Base-by-base conservation (phyloP, 1,140 invertebrate species). In the Zaprionus gabonicus region DNA sequence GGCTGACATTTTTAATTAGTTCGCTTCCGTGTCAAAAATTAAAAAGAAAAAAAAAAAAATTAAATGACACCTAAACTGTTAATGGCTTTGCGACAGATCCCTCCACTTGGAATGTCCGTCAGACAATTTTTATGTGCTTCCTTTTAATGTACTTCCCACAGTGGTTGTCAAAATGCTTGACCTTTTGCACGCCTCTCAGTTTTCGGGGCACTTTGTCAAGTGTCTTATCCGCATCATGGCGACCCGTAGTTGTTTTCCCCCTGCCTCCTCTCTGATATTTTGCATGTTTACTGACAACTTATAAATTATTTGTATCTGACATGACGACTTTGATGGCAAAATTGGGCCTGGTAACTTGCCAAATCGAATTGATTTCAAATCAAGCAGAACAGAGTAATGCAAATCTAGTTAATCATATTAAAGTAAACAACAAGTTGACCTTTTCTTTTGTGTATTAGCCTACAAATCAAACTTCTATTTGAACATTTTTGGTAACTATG, bases 1-100 rank as follows among this genome's bases (percentile, higher is more conserved):
- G 27, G 31, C 15, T 71, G 68, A 55, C 80, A 82, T 68, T 85
- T 86, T 82, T 76, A 85, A 86, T 86, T 82, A 80, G 64, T 67
- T 67, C n/a, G 71, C 55, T 70, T 77, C 71, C 79, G 72, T 67
- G 70, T 46, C 41, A 46, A 17, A 17, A 46, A 46, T 46, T 9
- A 7, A 46, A 46, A 7, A 46, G 2, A 46, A 7, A n/a, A 64
- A 41, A 56, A 56, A 62, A 49, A 38, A 41, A 41, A 41, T 41
- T 64, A 82, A 79, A 69, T 78, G 71, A 66, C 79, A 70, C 27
- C 58, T 68, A 69, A 84, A 76, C 78, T 78, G 56, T 76, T 70
- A 76, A 71, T 76, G 46, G 68, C 71, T 53, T 79, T 68, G 28
- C 49, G 66, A 58, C 66, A 71, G 49, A 56, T 67, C 65, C 72